phyloP scores from a whole-genome alignment of 2,797 vertebrate genomes.

The Bradypus variegatus region DNA sequence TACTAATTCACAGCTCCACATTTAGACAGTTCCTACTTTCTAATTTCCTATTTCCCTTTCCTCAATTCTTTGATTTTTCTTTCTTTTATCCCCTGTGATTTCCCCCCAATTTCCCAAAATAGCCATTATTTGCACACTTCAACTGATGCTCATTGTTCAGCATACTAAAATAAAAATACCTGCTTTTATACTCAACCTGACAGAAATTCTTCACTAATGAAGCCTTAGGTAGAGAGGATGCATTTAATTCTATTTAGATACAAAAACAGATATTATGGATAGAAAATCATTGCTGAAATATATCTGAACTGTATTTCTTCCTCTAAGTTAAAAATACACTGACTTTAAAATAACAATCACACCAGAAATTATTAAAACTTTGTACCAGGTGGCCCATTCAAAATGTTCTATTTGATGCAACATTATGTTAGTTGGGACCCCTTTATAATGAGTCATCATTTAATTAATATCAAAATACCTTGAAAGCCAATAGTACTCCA shows the following conservation, averaged over 20 bases:
- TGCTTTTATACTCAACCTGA: background rate
- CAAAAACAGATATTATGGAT: background rate
- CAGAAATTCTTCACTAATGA: background rate
- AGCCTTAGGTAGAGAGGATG: background rate
- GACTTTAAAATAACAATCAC: slow-evolving; percentile 3
- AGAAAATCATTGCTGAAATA: background rate
- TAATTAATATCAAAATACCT: slow-evolving; percentile 35
- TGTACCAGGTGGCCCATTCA: background rate
- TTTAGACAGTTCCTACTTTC: background rate
- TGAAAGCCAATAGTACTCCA: slow-evolving; percentile 46
- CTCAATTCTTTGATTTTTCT: background rate
- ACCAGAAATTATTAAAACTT: background rate
- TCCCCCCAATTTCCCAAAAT: slow-evolving; percentile 3
- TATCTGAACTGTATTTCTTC: background rate
- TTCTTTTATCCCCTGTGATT: background rate
- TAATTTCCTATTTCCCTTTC: background rate
- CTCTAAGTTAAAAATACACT: slow-evolving; percentile 13
- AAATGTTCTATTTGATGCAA: background rate
- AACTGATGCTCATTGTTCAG: background rate
- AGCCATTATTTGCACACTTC: background rate
- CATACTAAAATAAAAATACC: background rate
- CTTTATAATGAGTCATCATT: slow-evolving; percentile 40
- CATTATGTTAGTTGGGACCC: slow-evolving; percentile 8
- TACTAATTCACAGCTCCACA: background rate
- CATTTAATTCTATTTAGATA: background rate